Conservation (phyloP, 2,797 vertebrate species). For the Hozukius guyotensis region DNA sequence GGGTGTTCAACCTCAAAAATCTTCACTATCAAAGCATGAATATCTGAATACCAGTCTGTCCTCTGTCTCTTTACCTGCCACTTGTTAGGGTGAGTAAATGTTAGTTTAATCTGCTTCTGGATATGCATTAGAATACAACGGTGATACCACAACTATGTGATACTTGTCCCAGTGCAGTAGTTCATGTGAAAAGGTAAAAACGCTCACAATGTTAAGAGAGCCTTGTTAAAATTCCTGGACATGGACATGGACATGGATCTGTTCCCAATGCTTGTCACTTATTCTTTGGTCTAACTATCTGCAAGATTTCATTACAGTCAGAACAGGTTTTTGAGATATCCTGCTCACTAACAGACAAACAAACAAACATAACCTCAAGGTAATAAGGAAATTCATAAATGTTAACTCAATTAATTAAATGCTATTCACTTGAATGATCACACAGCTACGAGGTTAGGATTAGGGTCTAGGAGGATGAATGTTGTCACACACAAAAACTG, state of each 20-base stretch:
- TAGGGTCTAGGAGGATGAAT: neutral
- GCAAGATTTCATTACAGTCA: neutral
- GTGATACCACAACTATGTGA: too few relatives aligned
- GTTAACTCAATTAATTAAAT: slow-evolving; percentile 3
- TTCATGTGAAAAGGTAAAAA: neutral
- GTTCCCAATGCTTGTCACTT: too few relatives aligned
- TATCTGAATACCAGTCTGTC: neutral
- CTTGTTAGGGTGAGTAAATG: neutral
- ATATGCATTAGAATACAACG: neutral
- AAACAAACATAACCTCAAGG: neutral
- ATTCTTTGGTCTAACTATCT: neutral
- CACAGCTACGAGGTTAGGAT: neutral
- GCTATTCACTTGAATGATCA: neutral
- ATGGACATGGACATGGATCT: neutral
- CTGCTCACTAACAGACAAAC: neutral
- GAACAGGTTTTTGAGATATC: neutral
- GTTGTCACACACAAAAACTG: neutral
- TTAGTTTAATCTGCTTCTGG: neutral
- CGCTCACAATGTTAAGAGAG: neutral
- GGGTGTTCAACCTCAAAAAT: neutral
- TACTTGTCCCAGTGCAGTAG: neutral
- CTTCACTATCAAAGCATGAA: neutral
- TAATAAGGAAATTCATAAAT: neutral
- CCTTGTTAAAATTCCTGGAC: neutral
- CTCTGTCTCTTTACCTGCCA: neutral